These are phyloP conservation scores for Thalassoma bifasciatum DNA, from an alignment of 2,113 vertebrate genomes.

Conservation along the genomic window DNA sequence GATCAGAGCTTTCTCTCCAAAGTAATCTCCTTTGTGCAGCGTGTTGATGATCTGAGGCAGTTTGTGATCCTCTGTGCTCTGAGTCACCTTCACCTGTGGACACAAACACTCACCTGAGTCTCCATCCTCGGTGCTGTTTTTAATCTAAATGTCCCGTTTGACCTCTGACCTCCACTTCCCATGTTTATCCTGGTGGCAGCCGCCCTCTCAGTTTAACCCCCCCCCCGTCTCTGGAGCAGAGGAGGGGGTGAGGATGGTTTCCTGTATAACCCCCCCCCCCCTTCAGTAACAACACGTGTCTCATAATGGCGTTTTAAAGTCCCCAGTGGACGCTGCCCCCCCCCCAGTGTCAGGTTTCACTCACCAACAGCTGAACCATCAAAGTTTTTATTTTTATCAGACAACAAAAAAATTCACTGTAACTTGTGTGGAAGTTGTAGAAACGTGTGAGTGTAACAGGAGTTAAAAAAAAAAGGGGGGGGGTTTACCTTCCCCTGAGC, in stretches of 20 bases:
- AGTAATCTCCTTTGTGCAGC: conserved; percentile 83
- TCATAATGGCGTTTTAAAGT: conserved; percentile 73
- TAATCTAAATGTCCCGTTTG: conserved; percentile 57
- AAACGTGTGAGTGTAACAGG: too few relatives aligned
- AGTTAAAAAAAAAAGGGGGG: too few relatives aligned
- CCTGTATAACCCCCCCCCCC: conserved; percentile 62
- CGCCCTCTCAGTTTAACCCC: conserved; percentile 15
- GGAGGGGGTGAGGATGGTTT: conserved; percentile 37
- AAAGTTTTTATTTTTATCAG: too few relatives aligned
- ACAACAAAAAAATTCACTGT: too few relatives aligned
- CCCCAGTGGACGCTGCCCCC: conserved; percentile 60
- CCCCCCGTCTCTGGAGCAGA: conserved; percentile 24
- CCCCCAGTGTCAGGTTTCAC: conserved; percentile 68
- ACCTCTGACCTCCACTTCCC: conserved; percentile 56
- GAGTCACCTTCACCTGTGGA: conserved; percentile 83
- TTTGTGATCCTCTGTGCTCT: conserved; percentile 75
- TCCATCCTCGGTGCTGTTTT: conserved; percentile 40
- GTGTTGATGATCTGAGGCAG: conserved; percentile 82
- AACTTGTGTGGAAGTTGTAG: too few relatives aligned
- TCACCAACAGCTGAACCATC: too few relatives aligned
- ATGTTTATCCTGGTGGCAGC: conserved; percentile 50
- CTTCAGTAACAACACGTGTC: conserved; percentile 64
- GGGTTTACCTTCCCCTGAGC: conserved; percentile 85
- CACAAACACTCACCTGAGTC: too few relatives aligned
- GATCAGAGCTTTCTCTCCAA: conserved; percentile 85